Evolutionary conservation across 2,113 vertebrate species (phyloP).

Genomic region (Colaptes auratus): DNA sequence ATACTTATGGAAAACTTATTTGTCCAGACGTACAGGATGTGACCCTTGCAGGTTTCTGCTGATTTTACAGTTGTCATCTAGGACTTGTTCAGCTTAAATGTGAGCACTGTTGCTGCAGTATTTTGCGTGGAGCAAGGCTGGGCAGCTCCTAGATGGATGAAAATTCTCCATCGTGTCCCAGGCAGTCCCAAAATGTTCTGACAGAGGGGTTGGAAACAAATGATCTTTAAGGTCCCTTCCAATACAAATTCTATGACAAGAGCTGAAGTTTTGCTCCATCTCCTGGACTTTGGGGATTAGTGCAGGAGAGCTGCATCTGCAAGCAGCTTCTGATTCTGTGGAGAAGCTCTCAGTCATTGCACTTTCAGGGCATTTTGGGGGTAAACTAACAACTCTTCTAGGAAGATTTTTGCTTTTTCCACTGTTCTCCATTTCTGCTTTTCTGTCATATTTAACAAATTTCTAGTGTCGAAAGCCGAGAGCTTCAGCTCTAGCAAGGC

Average conservation of each 20-base stretch:
- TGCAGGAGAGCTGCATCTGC: background rate
- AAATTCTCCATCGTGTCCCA: fast-evolving
- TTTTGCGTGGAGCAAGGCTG: fast-evolving
- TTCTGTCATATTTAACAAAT: background rate
- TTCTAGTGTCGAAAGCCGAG: background rate
- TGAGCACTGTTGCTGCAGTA: background rate
- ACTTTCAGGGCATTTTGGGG: background rate
- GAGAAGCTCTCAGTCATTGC: fast-evolving
- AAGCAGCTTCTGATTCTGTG: background rate
- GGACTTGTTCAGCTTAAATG: background rate
- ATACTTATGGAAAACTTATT: fast-evolving
- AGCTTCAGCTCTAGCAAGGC: background rate
- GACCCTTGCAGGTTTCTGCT: background rate
- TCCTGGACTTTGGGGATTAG: background rate
- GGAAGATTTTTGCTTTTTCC: background rate
- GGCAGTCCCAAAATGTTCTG: fast-evolving
- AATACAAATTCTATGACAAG: too few relatives aligned
- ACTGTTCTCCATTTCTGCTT: background rate
- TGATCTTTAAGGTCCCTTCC: too few relatives aligned
- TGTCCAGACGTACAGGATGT: fast-evolving
- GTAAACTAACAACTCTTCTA: fast-evolving
- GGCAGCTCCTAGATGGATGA: fast-evolving
- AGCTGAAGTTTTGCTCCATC: constrained; percentile 29
- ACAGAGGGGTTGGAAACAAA: too few relatives aligned
- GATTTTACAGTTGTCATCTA: background rate